Percentiles rank a stretch among this genome's conserved stretches.
phyloP scores from a whole-genome alignment of 2,797 vertebrate species.

The Amphiprion clarkii region DNA sequence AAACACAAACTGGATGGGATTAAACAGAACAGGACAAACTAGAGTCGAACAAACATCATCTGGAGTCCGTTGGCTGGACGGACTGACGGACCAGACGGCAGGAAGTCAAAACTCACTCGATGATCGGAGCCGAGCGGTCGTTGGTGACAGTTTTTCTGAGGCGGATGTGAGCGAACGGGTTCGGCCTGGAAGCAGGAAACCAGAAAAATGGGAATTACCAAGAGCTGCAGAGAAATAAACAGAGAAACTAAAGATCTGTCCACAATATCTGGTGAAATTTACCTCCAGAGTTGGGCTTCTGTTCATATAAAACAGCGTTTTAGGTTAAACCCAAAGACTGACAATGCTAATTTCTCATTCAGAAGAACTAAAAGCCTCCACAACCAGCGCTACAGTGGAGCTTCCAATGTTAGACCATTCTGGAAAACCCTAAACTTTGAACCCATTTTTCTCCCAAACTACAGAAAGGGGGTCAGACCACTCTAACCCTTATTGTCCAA shows the following conservation, averaged over 20 bases:
- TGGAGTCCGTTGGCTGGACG: slow-evolving; percentile 26
- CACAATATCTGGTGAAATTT: no score
- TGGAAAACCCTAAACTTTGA: no score
- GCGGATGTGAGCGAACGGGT: slow-evolving; percentile 89
- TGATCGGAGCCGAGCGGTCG: slow-evolving; percentile 90
- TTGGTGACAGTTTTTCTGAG: slow-evolving; percentile 91
- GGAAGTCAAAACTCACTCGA: slow-evolving; percentile 78
- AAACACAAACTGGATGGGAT: slow-evolving; percentile 34
- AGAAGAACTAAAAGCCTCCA: no score
- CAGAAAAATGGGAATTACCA: slow-evolving; percentile 4
- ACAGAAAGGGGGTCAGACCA: no score
- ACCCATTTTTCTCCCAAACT: no score
- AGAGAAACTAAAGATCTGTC: neutral
- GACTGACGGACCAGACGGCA: slow-evolving; percentile 16
- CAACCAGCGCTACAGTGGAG: no score
- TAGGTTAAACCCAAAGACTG: no score
- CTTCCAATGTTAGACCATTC: no score
- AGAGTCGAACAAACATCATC: slow-evolving; percentile 2
- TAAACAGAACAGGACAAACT: neutral
- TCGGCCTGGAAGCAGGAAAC: slow-evolving; percentile 77
- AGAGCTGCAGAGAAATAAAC: neutral
- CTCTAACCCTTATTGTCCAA: no score
- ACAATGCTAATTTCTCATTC: no score
- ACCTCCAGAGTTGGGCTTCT: no score
- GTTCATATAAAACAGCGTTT: no score